Evolutionary conservation across 1,140 invertebrate species (phyloP).

Genomic region (Nomia melanderi): DNA sequence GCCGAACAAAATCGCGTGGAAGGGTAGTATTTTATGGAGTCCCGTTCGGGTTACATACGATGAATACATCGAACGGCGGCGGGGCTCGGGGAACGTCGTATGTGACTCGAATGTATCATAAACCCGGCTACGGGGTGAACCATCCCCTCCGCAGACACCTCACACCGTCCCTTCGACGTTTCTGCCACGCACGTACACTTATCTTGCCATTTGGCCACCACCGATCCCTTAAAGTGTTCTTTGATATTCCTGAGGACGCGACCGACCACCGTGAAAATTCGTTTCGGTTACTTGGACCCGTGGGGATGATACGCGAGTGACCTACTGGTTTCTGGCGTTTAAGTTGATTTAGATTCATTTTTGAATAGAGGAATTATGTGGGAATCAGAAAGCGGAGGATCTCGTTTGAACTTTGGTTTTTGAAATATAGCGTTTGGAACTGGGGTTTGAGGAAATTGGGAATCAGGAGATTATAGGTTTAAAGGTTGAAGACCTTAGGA

Average conservation of each 20-base stretch:
- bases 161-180: background rate
- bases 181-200: constrained; percentile 53
- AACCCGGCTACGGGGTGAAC: constrained; percentile 32
- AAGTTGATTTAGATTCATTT: too few species aligned
- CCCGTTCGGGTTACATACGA: constrained; percentile 71
- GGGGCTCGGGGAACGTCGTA: constrained; percentile 29
- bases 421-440: too few species aligned
- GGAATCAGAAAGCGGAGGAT: too few species aligned
- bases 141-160: background rate
- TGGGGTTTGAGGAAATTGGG: too few species aligned
- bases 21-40: constrained; percentile 73
- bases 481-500: too few species aligned
- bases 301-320: background rate
- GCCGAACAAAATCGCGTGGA: constrained; percentile 66
- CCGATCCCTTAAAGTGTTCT: constrained; percentile 27
- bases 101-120: constrained; percentile 71
- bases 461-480: too few species aligned
- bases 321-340: too few species aligned
- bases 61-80: constrained; percentile 66
- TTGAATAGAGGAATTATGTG: too few species aligned
- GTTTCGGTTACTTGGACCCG: background rate
- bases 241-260: constrained; percentile 25
- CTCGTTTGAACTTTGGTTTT: too few species aligned
- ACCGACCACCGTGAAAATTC: background rate
- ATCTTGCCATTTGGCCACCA: constrained; percentile 52